Evolutionary conservation across 2,888 invertebrate species (phyloP).

Genomic region (Melipona bicolor): DNA sequence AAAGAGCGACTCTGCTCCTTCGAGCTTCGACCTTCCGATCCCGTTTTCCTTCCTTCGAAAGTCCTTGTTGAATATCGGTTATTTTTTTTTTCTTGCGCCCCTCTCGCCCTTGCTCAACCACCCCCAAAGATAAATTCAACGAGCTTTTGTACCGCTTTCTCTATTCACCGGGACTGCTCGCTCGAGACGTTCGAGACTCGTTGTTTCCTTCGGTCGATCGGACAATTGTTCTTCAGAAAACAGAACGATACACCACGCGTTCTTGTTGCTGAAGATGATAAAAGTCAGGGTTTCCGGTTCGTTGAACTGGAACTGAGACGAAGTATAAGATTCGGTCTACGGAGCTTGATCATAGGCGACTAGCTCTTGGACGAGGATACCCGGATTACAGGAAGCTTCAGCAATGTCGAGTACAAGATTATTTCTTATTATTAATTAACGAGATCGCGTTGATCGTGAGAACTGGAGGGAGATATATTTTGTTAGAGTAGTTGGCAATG

Average conservation of each 20-base stretch:
- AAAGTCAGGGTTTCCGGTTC: slow-evolving; percentile 48
- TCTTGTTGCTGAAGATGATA: slow-evolving; percentile 25
- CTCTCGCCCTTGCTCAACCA: too few relatives aligned
- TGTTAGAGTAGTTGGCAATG: neutral
- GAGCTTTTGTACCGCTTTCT: too few relatives aligned
- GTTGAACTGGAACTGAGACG: slow-evolving; percentile 44
- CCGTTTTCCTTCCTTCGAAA: slow-evolving; percentile 69
- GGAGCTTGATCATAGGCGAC: slow-evolving; percentile 4
- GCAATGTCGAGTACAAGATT: too few relatives aligned
- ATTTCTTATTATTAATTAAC: neutral
- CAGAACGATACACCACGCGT: slow-evolving; percentile 12
- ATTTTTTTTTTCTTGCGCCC: neutral
- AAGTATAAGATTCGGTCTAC: slow-evolving; percentile 35
- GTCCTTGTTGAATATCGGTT: slow-evolving; percentile 48
- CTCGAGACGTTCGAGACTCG: too few relatives aligned
- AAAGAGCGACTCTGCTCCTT: slow-evolving; percentile 10
- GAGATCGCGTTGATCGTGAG: neutral
- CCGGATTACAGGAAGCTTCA: neutral
- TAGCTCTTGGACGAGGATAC: neutral
- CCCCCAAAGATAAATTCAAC: neutral
- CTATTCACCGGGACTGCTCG: neutral
- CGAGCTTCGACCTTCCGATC: slow-evolving; percentile 70
- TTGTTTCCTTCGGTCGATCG: neutral
- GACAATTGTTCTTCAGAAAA: slow-evolving; percentile 24
- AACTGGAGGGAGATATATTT: too few relatives aligned